phyloP scores from a whole-genome alignment of 2,888 invertebrate species.

The Patella ulyssiponensis region DNA sequence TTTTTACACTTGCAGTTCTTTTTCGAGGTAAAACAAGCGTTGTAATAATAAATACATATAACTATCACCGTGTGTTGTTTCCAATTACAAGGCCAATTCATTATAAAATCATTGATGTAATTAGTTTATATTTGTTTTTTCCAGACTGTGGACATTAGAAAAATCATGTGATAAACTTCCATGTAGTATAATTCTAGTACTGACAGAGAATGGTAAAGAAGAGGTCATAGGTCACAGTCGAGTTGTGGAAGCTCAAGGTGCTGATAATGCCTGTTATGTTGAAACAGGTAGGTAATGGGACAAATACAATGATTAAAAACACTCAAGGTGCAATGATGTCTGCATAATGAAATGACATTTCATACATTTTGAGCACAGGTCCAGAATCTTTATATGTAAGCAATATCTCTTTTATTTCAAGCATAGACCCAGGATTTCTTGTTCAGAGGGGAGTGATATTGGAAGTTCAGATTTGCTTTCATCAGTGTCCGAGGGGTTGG shows the following conservation, averaged over 20 bases:
- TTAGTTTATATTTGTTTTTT: slow-evolving; percentile 22
- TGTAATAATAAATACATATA: no score
- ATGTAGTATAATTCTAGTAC: slow-evolving; percentile 55
- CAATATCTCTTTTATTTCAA: no score
- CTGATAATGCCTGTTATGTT: slow-evolving; percentile 57
- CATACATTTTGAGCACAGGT: no score
- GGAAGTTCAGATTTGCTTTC: no score
- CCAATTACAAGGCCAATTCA: no score
- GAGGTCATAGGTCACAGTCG: slow-evolving; percentile 65
- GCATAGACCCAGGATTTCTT: no score
- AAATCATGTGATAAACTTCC: slow-evolving; percentile 65
- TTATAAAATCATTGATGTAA: no score
- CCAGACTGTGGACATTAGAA: slow-evolving; percentile 62
- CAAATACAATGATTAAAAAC: background rate
- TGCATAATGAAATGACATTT: background rate
- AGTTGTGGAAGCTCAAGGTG: slow-evolving; percentile 58
- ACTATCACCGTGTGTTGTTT: no score
- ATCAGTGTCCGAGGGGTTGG: no score
- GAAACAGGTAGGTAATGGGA: slow-evolving; percentile 63
- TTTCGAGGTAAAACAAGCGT: background rate
- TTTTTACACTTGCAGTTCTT: background rate
- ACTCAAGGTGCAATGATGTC: background rate
- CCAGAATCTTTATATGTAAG: no score
- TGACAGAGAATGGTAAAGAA: slow-evolving; percentile 22
- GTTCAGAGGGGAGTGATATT: no score